phyloP scores from a whole-genome alignment of 2,888 invertebrate species.

The Stenoptilia bipunctidactyla region DNA sequence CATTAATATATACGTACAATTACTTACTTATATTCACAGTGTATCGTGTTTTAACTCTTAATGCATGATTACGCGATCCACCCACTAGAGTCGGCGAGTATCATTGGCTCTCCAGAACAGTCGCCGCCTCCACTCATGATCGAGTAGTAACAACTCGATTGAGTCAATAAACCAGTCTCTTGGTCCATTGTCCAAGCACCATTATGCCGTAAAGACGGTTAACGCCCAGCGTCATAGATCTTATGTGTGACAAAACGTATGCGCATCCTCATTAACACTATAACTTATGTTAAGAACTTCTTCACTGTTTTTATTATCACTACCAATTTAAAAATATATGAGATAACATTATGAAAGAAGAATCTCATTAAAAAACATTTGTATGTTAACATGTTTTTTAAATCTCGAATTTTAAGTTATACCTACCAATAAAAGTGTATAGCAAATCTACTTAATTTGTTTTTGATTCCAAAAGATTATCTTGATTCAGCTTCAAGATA shows the following conservation, averaged over 20 bases:
- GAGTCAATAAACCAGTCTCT: slow-evolving; percentile 64
- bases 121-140: slow-evolving; percentile 63
- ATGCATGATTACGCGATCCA: slow-evolving; percentile 57
- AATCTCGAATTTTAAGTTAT: no score
- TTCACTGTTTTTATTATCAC: no score
- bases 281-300: no score
- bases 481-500: no score
- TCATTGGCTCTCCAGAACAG: slow-evolving; percentile 49
- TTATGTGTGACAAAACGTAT: slow-evolving; percentile 12
- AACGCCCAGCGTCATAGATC: slow-evolving; percentile 44
- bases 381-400: no score
- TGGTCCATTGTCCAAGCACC: slow-evolving; percentile 59
- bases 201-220: slow-evolving; percentile 46
- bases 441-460: no score
- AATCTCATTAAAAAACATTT: no score
- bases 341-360: no score
- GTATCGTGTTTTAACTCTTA: slow-evolving; percentile 24
- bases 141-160: slow-evolving; percentile 64
- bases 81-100: slow-evolving; percentile 48
- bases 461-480: no score
- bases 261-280: not conserved
- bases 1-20: no score
- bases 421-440: no score
- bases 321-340: no score
- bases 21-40: not conserved